Conservation (phyloP, 2,797 vertebrate genomes). For the Tiaroga cobitis region DNA sequence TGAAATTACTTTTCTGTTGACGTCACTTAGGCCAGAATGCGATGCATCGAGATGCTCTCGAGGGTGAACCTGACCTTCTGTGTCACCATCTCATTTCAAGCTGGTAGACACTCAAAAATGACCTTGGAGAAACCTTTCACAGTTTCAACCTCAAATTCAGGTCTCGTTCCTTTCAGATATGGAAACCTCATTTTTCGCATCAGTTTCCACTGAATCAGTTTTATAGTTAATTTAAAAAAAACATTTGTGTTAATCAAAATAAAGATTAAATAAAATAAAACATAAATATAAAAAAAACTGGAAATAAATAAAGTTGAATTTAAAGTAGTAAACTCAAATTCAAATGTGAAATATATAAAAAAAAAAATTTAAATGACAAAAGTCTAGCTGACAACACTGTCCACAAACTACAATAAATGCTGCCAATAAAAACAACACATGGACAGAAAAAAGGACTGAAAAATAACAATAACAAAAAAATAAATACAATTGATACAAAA, state of each 20-base stretch:
- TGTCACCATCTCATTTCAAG: not conserved
- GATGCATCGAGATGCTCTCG: not conserved
- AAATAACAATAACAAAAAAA: no score
- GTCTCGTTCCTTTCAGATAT: not conserved
- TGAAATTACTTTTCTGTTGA: not conserved
- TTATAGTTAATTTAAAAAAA: not conserved
- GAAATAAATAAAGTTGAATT: not conserved
- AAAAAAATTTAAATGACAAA: no score
- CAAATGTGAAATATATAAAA: not conserved
- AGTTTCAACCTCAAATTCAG: not conserved
- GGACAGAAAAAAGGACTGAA: no score
- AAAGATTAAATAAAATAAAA: not conserved
- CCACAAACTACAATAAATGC: not conserved
- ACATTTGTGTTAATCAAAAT: not conserved
- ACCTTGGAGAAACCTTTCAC: not conserved
- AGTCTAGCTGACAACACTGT: not conserved
- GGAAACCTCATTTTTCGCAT: not conserved
- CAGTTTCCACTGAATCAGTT: not conserved
- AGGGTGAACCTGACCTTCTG: not conserved
- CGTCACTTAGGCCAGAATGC: not conserved
- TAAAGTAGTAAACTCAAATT: not conserved
- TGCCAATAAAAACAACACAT: not conserved
- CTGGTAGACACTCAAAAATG: not conserved
- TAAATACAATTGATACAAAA: not conserved
- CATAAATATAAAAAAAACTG: not conserved